Conservation (phyloP, 2,888 invertebrate genomes). For the Ectemnius lituratus region DNA sequence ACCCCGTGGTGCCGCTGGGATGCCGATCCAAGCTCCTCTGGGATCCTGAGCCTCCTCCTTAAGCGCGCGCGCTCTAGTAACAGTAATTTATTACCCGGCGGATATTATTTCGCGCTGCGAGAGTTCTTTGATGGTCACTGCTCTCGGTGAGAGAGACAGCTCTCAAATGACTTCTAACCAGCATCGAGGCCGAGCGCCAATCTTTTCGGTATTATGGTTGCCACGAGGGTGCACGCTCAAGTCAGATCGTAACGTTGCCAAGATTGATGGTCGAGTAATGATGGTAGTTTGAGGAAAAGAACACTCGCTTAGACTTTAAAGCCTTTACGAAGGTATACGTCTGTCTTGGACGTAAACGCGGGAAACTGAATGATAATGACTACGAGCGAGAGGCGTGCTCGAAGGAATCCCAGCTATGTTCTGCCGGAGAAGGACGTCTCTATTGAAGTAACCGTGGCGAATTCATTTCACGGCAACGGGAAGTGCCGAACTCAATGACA, state of each 20-base stretch:
- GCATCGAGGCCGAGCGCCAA: neutral
- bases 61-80: conserved; percentile 6
- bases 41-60: too few relatives aligned
- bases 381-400: too few relatives aligned
- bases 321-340: neutral
- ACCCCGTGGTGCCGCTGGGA: neutral
- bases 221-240: neutral
- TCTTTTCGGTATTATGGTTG: conserved; percentile 4
- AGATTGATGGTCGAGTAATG: conserved; percentile 3
- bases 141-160: neutral
- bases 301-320: neutral
- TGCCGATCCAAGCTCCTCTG: too few relatives aligned
- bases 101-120: conserved; percentile 10
- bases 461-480: neutral
- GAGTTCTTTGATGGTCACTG: conserved; percentile 9
- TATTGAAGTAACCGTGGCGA: neutral
- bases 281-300: neutral
- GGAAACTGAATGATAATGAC: neutral
- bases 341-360: neutral
- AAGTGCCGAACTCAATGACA: conserved; percentile 2
- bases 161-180: conserved; percentile 1
- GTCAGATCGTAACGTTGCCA: neutral
- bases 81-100: conserved; percentile 6
- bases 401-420: too few relatives aligned
- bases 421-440: too few relatives aligned